A percentile compares a stretch with the other conserved stretches of the same genome.
These are phyloP conservation scores for Peromyscus aztecus DNA, from an alignment of 2,797 vertebrate species.

Conservation along the genomic window DNA sequence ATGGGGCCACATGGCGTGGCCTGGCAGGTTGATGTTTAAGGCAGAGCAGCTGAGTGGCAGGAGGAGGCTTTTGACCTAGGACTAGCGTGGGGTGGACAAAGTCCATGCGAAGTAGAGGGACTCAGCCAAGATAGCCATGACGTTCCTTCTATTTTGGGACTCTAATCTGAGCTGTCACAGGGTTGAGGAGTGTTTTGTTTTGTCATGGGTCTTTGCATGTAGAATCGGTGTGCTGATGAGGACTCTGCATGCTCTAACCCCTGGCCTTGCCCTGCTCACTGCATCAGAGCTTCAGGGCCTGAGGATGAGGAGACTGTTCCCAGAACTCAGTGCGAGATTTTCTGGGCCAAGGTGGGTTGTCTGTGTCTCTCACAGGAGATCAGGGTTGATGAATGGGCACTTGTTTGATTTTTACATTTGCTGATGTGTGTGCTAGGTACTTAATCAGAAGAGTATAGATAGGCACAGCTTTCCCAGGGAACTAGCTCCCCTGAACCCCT, in stretches of 20 bases:
- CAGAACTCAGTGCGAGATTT: background rate
- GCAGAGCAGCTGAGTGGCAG: background rate
- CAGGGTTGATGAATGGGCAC: background rate
- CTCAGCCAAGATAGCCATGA: background rate
- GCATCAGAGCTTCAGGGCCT: background rate
- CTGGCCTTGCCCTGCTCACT: too few species aligned
- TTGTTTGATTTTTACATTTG: background rate
- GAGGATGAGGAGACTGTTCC: background rate
- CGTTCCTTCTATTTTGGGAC: background rate
- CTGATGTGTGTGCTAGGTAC: background rate
- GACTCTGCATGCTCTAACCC: background rate
- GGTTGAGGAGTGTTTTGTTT: background rate
- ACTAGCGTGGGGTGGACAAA: background rate
- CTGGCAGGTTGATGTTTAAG: background rate
- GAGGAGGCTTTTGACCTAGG: background rate
- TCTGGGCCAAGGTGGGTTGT: background rate
- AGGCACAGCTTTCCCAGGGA: background rate
- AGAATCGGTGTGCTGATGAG: background rate
- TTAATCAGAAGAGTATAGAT: background rate
- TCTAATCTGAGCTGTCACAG: background rate
- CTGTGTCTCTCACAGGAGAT: background rate
- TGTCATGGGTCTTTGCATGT: fast-evolving
- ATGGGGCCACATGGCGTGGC: background rate
- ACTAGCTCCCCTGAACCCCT: background rate
- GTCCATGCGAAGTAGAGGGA: background rate